Base-by-base conservation (phyloP, 2,797 vertebrate genomes). In the Rhinophrynus dorsalis region DNA sequence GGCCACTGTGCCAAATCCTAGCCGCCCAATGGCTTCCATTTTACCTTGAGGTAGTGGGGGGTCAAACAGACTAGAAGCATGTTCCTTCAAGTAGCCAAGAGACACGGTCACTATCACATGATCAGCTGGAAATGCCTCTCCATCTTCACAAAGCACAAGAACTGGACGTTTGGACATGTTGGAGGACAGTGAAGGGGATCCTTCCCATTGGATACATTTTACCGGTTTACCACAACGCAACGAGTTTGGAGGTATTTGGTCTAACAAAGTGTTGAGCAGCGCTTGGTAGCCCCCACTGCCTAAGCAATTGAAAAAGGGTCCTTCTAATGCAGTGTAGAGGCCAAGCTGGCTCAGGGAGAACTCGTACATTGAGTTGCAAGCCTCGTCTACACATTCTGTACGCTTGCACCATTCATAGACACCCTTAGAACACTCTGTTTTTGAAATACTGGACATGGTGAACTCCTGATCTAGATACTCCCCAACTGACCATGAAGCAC, bases 381-480 rank as follows among this genome's bases (percentile, higher is more conserved):
- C 84, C 38, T 85, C 83, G 4, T 86, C 83, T 10, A 83, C 80
- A 26, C 84, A 86, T 66, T 85, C 83, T 1, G 11, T 73, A 35
- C 82, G 80, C 50, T 86, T 86, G 48, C 83, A 86, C 84, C 83
- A 86, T 59, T 86, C 83, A 26, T 75, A 86, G 20, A 86, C 56
- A 18, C 61, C 76, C n/a, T 32, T 42, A 3, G 40, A 66, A 1
- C 70, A 75, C 32, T 77, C 48, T 15, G 47, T 57, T 1, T 24
- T 45, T 0, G 47, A 75, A 68, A 81, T 47, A 23, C 40, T 30
- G 2, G 75, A 74, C 12, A 67, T 48, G 18, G 60, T 37, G 66
- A 83, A 86, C 6, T 76, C 81, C 6, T 65, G 55, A 33, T 85
- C 83, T 12, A 86, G 74, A 74, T 83, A 86, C 21, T 55, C 57